A percentile compares a stretch with the other conserved stretches of the same genome.
These are phyloP conservation scores for Euglossa dilemma DNA, from an alignment of 1,140 invertebrate species.

Conservation along the genomic window DNA sequence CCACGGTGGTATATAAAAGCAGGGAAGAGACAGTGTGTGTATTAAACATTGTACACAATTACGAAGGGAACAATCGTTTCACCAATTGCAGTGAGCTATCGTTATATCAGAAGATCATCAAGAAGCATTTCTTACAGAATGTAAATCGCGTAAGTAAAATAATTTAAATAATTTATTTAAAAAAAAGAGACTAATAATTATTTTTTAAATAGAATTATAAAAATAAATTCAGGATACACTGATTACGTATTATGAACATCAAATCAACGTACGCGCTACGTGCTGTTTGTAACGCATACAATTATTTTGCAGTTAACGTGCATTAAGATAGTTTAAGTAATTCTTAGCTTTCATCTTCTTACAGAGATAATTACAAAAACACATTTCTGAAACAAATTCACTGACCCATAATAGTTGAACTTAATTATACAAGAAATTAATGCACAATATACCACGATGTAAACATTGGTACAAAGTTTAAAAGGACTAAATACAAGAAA, in stretches of 20 bases:
- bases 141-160: conserved; percentile 10
- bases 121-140: background rate
- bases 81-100: background rate
- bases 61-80: background rate
- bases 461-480: background rate
- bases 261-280: background rate
- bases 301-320: too few relatives aligned
- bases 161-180: background rate
- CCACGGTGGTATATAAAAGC: conserved; percentile 45
- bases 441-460: too few relatives aligned
- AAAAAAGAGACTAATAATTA: background rate
- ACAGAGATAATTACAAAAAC: too few relatives aligned
- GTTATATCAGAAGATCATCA: background rate
- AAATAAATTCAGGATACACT: background rate
- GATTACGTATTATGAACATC: background rate
- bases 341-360: too few relatives aligned
- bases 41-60: background rate
- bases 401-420: too few relatives aligned
- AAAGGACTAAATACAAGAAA: background rate
- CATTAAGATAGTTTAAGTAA: too few relatives aligned
- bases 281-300: background rate
- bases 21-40: background rate
- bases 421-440: too few relatives aligned
- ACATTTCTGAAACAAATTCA: too few relatives aligned
- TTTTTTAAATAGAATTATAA: background rate